Percentiles rank a stretch among this genome's conserved stretches.
phyloP scores from a whole-genome alignment of 2,888 invertebrate species.

The Priapulus caudatus region DNA sequence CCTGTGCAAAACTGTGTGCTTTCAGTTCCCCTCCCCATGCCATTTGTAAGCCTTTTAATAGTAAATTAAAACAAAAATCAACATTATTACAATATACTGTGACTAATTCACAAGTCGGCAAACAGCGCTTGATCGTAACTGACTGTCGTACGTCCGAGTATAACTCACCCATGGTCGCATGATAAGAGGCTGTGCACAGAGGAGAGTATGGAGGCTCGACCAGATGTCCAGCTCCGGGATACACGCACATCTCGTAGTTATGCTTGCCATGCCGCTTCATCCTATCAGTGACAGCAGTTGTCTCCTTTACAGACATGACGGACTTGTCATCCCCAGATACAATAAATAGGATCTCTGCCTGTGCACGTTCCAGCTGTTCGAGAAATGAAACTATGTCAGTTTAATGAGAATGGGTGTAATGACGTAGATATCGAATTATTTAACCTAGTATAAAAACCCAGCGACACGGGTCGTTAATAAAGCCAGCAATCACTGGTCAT shows the following conservation, averaged over 20 bases:
- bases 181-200: constrained; percentile 6
- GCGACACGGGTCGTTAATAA: too few relatives aligned
- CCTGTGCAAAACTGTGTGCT: constrained; percentile 1
- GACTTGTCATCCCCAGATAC: constrained; percentile 7
- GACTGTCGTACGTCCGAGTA: background rate
- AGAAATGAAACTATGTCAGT: too few relatives aligned
- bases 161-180: background rate
- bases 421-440: too few relatives aligned
- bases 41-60: too few relatives aligned
- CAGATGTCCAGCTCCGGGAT: constrained; percentile 29
- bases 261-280: background rate
- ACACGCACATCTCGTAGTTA: constrained; percentile 13
- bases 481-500: too few relatives aligned
- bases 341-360: constrained; percentile 4
- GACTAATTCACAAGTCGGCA: too few relatives aligned
- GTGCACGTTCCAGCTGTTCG: constrained; percentile 8
- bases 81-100: too few relatives aligned
- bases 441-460: too few relatives aligned
- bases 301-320: background rate
- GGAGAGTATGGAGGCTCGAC: constrained; percentile 29
- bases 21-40: background rate
- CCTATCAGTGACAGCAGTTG: constrained; percentile 5
- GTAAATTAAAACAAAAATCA: too few relatives aligned
- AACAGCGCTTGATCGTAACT: background rate
- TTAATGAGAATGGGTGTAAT: too few relatives aligned